phyloP scores from a whole-genome alignment of 2,797 vertebrate genomes.

The Meriones psammophilus region DNA sequence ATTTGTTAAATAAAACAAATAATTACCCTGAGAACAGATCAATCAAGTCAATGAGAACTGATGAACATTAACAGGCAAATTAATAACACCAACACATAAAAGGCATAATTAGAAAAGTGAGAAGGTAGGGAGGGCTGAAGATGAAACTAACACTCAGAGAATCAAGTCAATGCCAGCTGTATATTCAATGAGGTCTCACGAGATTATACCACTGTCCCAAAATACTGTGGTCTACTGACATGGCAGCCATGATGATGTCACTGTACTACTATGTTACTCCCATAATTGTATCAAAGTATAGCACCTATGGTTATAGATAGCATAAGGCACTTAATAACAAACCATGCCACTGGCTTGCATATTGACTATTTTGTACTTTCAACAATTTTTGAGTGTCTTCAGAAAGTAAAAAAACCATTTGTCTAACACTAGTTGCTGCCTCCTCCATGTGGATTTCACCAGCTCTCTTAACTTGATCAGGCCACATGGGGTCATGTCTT shows the following conservation, averaged over 20 bases:
- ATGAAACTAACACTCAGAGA: not conserved
- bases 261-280: not conserved
- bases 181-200: not conserved
- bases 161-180: not conserved
- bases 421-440: not conserved
- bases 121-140: not conserved
- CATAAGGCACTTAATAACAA: not conserved
- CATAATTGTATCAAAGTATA: no score
- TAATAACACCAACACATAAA: not conserved
- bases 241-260: not conserved
- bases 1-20: constrained; percentile 53
- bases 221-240: not conserved
- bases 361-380: not conserved
- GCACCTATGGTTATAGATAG: not conserved
- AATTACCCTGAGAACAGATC: constrained; percentile 22
- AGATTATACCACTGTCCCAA: no score
- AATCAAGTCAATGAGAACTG: constrained; percentile 29
- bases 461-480: not conserved
- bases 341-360: not conserved
- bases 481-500: not conserved
- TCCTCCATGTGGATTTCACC: not conserved
- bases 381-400: not conserved
- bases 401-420: not conserved
- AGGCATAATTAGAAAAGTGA: not conserved
- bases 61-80: constrained; percentile 22